Percentiles rank a stretch among this genome's conserved stretches.
These are phyloP conservation scores for Coreoperca whiteheadi DNA, from an alignment of 2,113 vertebrate genomes.

Conservation along the genomic window DNA sequence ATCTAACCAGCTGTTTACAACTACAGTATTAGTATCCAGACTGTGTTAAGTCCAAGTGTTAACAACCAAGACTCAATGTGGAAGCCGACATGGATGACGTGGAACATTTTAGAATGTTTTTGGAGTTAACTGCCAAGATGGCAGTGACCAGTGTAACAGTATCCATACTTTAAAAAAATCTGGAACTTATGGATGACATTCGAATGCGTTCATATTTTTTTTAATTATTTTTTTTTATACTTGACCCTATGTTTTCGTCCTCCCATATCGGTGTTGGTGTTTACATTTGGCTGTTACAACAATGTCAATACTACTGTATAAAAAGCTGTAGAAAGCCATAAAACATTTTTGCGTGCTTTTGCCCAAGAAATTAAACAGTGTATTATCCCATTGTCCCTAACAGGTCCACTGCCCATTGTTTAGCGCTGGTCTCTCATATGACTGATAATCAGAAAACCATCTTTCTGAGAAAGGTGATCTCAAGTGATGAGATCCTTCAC, in stretches of 20 bases:
- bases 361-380: background rate
- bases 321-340: too few relatives aligned
- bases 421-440: constrained; percentile 94
- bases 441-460: constrained; percentile 94
- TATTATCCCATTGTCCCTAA: constrained; percentile 34
- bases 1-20: background rate
- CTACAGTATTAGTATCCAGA: background rate
- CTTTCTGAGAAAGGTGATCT: constrained; percentile 94
- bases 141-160: background rate
- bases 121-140: background rate
- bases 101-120: background rate
- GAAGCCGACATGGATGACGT: background rate
- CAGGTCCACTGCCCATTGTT: constrained; percentile 95
- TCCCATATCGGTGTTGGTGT: background rate
- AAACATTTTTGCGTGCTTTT: background rate
- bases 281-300: too few relatives aligned
- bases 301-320: too few relatives aligned
- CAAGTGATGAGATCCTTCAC: constrained; percentile 91
- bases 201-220: background rate
- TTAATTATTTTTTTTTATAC: background rate
- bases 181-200: background rate
- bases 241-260: background rate
- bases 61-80: background rate
- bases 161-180: background rate
- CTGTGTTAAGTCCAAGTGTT: background rate